phyloP scores from a whole-genome alignment of 1,140 invertebrate genomes.

The Drosophila pachea region DNA sequence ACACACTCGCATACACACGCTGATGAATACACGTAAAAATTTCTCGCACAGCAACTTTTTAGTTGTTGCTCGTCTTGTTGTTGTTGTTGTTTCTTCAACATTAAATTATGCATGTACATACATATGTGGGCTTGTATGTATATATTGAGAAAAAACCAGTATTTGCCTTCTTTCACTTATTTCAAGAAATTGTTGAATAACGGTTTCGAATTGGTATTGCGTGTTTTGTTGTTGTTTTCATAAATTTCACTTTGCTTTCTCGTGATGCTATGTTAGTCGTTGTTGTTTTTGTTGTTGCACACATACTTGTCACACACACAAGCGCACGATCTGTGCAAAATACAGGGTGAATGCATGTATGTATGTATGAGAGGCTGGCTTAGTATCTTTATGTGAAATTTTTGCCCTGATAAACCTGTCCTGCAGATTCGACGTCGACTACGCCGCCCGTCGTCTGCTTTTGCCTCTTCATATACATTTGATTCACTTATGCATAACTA shows the following conservation, averaged over 20 bases:
- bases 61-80: constrained; percentile 41
- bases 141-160: constrained; percentile 59
- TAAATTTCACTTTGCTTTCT: constrained; percentile 77
- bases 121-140: constrained; percentile 26
- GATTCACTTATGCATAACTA: constrained; percentile 24
- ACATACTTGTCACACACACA: constrained; percentile 25
- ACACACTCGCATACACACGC: constrained; percentile 34
- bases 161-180: constrained; percentile 76
- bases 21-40: constrained; percentile 63
- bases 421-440: constrained; percentile 21
- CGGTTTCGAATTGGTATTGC: constrained; percentile 56
- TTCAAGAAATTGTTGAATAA: constrained; percentile 75
- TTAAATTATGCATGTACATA: constrained; percentile 16
- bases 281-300: constrained; percentile 34
- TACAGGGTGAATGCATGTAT: constrained; percentile 15
- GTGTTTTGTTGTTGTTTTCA: constrained; percentile 50
- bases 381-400: constrained; percentile 29
- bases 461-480: constrained; percentile 43
- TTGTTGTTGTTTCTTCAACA: constrained; percentile 52
- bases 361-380: neutral
- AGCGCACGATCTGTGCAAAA: constrained; percentile 22
- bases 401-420: constrained; percentile 44
- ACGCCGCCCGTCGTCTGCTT: constrained; percentile 12
- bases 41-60: constrained; percentile 70
- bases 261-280: constrained; percentile 39